phyloP scores from a whole-genome alignment of 2,888 invertebrate species.

The Macrosiphum euphorbiae region DNA sequence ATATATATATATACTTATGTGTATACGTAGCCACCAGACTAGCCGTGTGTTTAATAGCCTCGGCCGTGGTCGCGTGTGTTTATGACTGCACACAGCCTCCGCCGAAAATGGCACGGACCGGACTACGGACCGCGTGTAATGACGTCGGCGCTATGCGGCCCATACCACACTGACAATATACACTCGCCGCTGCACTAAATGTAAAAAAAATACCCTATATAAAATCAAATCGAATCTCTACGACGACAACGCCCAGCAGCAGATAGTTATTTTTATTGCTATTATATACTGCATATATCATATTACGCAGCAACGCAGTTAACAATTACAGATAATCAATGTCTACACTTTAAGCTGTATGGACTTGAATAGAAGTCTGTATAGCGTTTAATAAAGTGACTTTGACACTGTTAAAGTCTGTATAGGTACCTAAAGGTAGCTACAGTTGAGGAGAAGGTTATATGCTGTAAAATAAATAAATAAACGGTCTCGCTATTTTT shows the following conservation, averaged over 20 bases:
- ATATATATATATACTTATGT: constrained; percentile 16
- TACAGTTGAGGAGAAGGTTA: neutral
- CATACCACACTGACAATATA: neutral
- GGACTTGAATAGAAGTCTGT: neutral
- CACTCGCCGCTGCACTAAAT: neutral
- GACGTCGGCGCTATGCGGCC: neutral
- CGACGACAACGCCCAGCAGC: neutral
- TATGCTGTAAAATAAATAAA: too few relatives aligned
- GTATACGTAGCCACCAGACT: constrained; percentile 25
- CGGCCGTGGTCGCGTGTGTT: constrained; percentile 38
- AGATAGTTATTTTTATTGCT: neutral
- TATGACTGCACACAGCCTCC: constrained; percentile 40
- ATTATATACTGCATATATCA: neutral
- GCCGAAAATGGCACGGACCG: constrained; percentile 17
- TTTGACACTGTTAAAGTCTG: neutral
- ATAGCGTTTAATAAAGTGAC: neutral
- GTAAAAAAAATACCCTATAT: neutral
- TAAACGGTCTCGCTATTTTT: neutral
- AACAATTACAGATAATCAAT: neutral
- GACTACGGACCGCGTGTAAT: neutral
- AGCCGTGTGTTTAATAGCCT: constrained; percentile 58
- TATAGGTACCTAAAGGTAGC: too few relatives aligned
- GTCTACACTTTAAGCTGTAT: neutral
- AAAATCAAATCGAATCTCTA: neutral
- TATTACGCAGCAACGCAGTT: neutral